Evolutionary conservation across 2,888 invertebrate genomes (phyloP).

Genomic region (Tillus elongatus): DNA sequence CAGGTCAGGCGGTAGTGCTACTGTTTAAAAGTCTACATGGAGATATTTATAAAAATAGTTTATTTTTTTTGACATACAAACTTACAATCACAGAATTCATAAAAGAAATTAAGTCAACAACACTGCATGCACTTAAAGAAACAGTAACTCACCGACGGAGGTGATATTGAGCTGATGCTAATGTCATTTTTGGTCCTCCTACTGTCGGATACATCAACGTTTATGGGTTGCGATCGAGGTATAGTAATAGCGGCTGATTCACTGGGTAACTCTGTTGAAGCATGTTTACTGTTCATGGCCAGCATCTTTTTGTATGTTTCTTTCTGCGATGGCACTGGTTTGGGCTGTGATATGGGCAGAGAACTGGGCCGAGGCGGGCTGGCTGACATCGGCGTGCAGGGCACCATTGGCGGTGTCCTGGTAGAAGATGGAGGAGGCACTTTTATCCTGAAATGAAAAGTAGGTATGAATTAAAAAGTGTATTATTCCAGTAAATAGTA

Average conservation of each 20-base stretch:
- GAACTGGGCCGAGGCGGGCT: conserved; percentile 62
- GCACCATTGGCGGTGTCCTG: too few species aligned
- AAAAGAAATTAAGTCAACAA: too few species aligned
- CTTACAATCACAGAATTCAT: too few species aligned
- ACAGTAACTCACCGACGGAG: conserved; percentile 63
- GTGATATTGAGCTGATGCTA: conserved; percentile 86
- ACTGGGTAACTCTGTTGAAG: too few species aligned
- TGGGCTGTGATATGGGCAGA: conserved; percentile 64
- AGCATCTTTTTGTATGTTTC: conserved; percentile 45
- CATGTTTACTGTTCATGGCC: conserved; percentile 16
- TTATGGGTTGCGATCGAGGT: conserved; percentile 82
- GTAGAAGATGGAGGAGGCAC: too few species aligned
- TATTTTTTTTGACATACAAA: too few species aligned
- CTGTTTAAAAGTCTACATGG: too few species aligned
- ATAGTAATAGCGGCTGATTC: too few species aligned
- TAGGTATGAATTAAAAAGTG: conserved; percentile 7
- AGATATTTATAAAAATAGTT: too few species aligned
- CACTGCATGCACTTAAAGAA: neutral
- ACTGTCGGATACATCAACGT: conserved; percentile 66
- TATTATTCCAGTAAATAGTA: too few species aligned
- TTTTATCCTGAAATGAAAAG: neutral
- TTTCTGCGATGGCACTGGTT: conserved; percentile 63
- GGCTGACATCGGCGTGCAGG: conserved; percentile 26
- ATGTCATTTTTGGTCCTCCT: conserved; percentile 69
- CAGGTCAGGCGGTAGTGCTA: too few species aligned